Percentiles rank a stretch among this genome's conserved stretches.
Evolutionary conservation across 2,113 vertebrate genomes (phyloP).

Genomic region (Erpornis zantholeuca): DNA sequence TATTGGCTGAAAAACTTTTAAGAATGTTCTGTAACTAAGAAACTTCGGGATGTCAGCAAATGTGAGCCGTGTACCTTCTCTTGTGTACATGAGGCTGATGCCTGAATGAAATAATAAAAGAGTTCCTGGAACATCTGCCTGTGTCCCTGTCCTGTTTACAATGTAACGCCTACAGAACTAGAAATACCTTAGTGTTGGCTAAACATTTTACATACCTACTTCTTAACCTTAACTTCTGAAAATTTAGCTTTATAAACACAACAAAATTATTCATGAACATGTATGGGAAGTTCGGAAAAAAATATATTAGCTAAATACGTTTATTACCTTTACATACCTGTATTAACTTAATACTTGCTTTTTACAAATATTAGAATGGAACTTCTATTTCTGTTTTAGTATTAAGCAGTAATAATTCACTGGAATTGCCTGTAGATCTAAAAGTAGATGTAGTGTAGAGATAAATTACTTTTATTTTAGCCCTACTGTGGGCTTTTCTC

Average conservation of each 20-base stretch:
- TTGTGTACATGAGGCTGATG: too few relatives aligned
- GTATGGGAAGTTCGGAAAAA: background rate
- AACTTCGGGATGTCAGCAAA: too few relatives aligned
- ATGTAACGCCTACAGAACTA: too few relatives aligned
- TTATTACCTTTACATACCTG: background rate
- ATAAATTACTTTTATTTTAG: background rate
- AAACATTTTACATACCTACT: background rate
- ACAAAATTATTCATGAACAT: background rate
- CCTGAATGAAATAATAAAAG: too few relatives aligned
- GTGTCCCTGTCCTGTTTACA: too few relatives aligned
- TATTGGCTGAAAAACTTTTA: too few relatives aligned
- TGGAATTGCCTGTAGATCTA: background rate
- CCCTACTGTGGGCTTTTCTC: background rate
- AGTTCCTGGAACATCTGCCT: too few relatives aligned
- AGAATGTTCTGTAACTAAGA: too few relatives aligned
- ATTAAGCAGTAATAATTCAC: background rate
- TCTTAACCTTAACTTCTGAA: background rate
- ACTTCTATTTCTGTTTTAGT: background rate
- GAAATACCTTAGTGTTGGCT: background rate
- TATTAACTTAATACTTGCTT: background rate
- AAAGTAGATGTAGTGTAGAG: rapidly evolving
- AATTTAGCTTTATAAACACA: background rate
- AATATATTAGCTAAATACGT: background rate
- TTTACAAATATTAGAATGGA: background rate
- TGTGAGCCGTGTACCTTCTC: too few relatives aligned